Conservation (phyloP, 53 echinoderm and acorn worm genomes). For the Actinopyga echinites region DNA sequence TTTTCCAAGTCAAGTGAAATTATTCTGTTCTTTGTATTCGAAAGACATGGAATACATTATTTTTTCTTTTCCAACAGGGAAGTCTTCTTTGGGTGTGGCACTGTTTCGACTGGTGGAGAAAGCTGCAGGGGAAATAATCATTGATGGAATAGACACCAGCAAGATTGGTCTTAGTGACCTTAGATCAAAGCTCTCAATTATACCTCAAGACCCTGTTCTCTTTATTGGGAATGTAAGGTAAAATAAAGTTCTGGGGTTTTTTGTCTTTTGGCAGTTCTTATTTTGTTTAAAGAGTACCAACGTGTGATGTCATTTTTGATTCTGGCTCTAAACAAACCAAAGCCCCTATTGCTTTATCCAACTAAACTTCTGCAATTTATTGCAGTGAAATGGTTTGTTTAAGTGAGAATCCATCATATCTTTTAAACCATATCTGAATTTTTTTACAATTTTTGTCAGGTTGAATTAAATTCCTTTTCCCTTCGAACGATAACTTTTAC, state of each 20-base stretch:
- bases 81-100: conserved; percentile 81
- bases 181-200: conserved; percentile 86
- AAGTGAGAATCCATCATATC: no score
- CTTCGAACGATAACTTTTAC: no score
- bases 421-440: no score
- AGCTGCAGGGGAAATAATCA: conserved; percentile 62
- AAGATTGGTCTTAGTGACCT: conserved; percentile 81
- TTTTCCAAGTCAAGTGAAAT: neutral
- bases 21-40: neutral
- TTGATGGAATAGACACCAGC: conserved; percentile 75
- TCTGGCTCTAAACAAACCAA: no score
- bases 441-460: no score
- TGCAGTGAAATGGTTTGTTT: no score
- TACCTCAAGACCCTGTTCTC: conserved; percentile 93
- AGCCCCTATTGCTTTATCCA: no score
- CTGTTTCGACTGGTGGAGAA: conserved; percentile 86
- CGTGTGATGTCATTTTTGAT: no score
- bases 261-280: neutral
- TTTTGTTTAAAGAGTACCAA: no score
- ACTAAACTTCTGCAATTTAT: no score
- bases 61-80: conserved; percentile 50
- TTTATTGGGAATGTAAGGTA: conserved; percentile 90
- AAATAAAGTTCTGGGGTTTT: neutral
- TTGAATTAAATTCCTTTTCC: no score
- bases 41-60: neutral